phyloP scores from a whole-genome alignment of 2,888 invertebrate genomes.

The Cantharis rustica region DNA sequence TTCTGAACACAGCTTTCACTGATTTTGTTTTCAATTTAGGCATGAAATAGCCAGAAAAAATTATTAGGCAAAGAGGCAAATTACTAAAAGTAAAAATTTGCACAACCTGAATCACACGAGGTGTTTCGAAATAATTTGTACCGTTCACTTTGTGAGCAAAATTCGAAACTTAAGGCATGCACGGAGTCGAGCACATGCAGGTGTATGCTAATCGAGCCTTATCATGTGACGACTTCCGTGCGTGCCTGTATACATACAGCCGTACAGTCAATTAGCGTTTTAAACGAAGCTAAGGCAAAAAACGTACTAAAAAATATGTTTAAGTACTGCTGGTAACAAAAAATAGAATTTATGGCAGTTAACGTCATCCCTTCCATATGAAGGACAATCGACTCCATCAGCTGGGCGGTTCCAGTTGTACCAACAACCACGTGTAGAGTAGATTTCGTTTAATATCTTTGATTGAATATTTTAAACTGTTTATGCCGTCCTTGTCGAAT shows the following conservation, averaged over 20 bases:
- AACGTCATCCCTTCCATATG: slow-evolving; percentile 21
- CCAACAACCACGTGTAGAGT: slow-evolving; percentile 83
- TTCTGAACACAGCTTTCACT: not conserved
- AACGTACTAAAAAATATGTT: not conserved
- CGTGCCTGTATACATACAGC: not conserved
- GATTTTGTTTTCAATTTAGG: not conserved
- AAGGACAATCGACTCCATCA: slow-evolving; percentile 31
- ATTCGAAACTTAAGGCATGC: not conserved
- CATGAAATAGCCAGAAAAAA: not conserved
- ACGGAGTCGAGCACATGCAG: not conserved
- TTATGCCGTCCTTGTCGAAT: slow-evolving; percentile 85
- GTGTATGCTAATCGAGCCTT: too few species aligned
- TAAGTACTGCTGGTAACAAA: not conserved
- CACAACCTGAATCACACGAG: not conserved
- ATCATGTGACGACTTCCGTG: not conserved
- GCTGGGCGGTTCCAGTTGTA: slow-evolving; percentile 51
- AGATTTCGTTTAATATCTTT: slow-evolving; percentile 69
- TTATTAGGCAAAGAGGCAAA: not conserved
- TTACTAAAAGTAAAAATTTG: not conserved
- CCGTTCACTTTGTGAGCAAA: not conserved
- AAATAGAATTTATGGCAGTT: not conserved
- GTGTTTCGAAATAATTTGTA: not conserved
- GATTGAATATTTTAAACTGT: slow-evolving; percentile 79
- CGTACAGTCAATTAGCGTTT: not conserved
- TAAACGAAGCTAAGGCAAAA: not conserved